A percentile compares a stretch with the other conserved stretches of the same genome.
phyloP scores from a whole-genome alignment of 2,888 invertebrate genomes.

The Acrocera orbiculus region DNA sequence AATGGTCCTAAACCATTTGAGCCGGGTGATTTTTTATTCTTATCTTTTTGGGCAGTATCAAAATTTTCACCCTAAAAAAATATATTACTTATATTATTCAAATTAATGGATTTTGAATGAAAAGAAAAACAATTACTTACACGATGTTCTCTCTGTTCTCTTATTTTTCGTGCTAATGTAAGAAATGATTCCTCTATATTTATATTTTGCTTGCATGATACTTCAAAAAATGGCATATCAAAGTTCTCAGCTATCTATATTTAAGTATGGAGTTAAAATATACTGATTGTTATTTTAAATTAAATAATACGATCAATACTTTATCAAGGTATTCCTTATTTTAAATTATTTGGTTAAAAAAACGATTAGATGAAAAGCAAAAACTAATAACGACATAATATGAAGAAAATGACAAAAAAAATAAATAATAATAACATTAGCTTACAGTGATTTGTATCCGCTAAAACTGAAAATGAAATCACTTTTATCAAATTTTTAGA shows the following conservation, averaged over 20 bases:
- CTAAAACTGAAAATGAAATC: no score
- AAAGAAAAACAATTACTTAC: slow-evolving; percentile 30
- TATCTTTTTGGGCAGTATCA: slow-evolving; percentile 29
- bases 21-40: slow-evolving; percentile 29
- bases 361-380: no score
- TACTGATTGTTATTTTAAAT: background rate
- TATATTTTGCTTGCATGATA: slow-evolving; percentile 71
- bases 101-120: background rate
- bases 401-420: no score
- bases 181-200: slow-evolving; percentile 72
- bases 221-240: slow-evolving; percentile 76
- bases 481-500: no score
- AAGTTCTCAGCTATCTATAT: slow-evolving; percentile 70
- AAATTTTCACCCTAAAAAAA: slow-evolving; percentile 30
- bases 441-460: no score
- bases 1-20: slow-evolving; percentile 27
- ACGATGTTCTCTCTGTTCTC: slow-evolving; percentile 60
- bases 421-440: no score
- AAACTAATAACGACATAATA: no score
- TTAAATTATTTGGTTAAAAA: no score
- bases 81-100: background rate
- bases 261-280: no score
- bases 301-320: no score
- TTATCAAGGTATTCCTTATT: no score
- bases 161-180: slow-evolving; percentile 62